Base-by-base conservation (phyloP, 2,888 invertebrate genomes). In the Alloscopus bannaensis region DNA sequence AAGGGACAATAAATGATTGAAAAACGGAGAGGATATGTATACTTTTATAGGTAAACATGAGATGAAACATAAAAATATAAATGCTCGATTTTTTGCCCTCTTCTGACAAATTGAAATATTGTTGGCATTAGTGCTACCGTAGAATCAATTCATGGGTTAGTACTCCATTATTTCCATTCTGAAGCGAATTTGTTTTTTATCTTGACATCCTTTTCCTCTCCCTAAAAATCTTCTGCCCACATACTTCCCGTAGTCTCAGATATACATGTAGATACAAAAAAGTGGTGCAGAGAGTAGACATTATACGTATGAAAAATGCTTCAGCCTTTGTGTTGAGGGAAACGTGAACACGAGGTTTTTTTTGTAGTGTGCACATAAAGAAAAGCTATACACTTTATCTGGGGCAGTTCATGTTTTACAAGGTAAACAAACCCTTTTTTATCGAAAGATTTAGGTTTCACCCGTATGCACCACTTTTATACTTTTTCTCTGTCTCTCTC, bases 401-500 rank as follows among this genome's bases (percentile, higher is more conserved):
- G 11, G 47, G 36, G 13, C 8, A 47, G 47, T 47, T 47, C 47
- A 47, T 47, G 47, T 6, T 47, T 47, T 47, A 47, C 26, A 55
- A 55, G 55, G 55, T 55, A 55, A 55, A 55, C 55, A 55, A 55
- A 55, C 26, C 28, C 11, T 55, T 55, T 55, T 55, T 24, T 55
- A 55, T 24, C 26, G 11, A 55, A 55, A 55, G 55, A 55, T 55
- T 55, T 55, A 55, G 55, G 55, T 26, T 55, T 26, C 11, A 26
- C 28, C 55, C 55, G 50, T 11, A 18, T 55, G 28, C 28, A 13
- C 55, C n/a, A 36, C 36, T 55, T 50, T 18, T 50, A 20, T 18
- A 18, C 13, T 28, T 55, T 55, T 28, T 1, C 16, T 16, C 16
- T 11, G 24, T 11, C 28, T 18, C 47, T 6, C 3, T n/a, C n/a